These are phyloP conservation scores for Lytechinus pictus DNA, from an alignment of 35 echinoderm and acorn worm species.

Conservation along the genomic window DNA sequence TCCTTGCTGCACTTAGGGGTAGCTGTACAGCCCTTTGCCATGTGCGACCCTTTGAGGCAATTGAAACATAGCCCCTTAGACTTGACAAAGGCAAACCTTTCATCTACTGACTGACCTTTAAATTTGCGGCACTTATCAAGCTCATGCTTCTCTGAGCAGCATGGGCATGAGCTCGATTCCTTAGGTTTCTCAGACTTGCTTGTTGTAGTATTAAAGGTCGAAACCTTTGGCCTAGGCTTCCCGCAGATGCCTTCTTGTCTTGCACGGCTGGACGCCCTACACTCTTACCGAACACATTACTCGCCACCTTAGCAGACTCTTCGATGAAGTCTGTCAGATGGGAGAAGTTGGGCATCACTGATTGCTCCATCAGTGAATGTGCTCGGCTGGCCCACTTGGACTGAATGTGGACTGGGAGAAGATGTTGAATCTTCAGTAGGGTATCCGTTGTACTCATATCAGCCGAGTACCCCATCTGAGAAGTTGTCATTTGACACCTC, in stretches of 20 bases:
- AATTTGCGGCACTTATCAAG: constrained; percentile 55
- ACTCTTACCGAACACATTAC: constrained; percentile 58
- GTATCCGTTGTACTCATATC: neutral
- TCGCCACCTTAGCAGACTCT: constrained; percentile 47
- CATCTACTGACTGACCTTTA: constrained; percentile 23
- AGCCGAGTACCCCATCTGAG: neutral
- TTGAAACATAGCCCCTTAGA: constrained; percentile 67
- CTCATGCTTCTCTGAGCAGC: constrained; percentile 2
- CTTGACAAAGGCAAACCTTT: constrained; percentile 47
- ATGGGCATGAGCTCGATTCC: neutral
- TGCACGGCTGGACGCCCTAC: neutral
- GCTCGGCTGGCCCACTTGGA: constrained; percentile 59
- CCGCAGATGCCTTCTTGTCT: neutral
- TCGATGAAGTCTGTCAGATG: constrained; percentile 64
- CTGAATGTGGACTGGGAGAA: constrained; percentile 65
- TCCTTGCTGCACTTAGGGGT: constrained; percentile 29
- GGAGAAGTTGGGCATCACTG: neutral
- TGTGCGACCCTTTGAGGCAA: constrained; percentile 46
- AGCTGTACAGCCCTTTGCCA: neutral
- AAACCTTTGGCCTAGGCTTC: neutral
- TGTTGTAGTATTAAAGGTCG: neutral
- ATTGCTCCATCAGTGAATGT: constrained; percentile 53
- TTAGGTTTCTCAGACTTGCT: constrained; percentile 17
- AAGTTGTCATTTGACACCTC: too few species aligned
- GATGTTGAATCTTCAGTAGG: constrained; percentile 64